Percentiles rank a stretch among this genome's conserved stretches.
Conservation (phyloP, 2,797 vertebrate species). For the Myioborus miniatus region DNA sequence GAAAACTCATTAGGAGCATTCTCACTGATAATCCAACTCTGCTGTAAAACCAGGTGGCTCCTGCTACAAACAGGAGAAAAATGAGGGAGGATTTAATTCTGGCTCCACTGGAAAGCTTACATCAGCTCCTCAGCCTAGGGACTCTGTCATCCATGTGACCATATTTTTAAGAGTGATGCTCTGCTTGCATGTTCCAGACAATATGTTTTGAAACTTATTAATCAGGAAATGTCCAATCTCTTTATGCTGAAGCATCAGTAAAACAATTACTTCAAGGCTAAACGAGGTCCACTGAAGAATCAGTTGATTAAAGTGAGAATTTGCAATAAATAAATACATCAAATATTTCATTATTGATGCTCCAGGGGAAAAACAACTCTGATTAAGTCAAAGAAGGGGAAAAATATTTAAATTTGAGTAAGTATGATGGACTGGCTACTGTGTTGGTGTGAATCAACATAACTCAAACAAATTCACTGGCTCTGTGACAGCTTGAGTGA, state of each 20-base stretch:
- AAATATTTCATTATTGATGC: slow-evolving; percentile 50
- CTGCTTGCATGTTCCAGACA: slow-evolving; percentile 48
- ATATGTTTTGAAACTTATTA: slow-evolving; percentile 42
- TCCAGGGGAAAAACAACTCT: slow-evolving; percentile 22
- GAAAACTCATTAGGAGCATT: slow-evolving; percentile 37
- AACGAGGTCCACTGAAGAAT: slow-evolving; percentile 43
- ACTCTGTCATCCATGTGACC: not conserved
- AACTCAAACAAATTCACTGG: not conserved
- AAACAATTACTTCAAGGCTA: slow-evolving; percentile 62
- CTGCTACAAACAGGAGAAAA: not conserved
- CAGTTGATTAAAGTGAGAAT: slow-evolving; percentile 63
- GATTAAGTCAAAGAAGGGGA: slow-evolving; percentile 41
- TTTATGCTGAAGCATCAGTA: slow-evolving; percentile 42
- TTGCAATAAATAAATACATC: slow-evolving; percentile 57
- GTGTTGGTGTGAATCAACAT: not conserved
- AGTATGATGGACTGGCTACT: slow-evolving; percentile 27
- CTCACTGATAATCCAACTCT: slow-evolving; percentile 8
- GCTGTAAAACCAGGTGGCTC: not conserved
- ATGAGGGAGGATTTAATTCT: not conserved
- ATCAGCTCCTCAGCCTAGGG: not conserved
- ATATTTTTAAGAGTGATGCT: not conserved
- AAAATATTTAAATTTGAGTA: slow-evolving; percentile 40
- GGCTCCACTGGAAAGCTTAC: not conserved
- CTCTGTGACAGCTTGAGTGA: not conserved
- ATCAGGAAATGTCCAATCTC: slow-evolving; percentile 36